These are phyloP conservation scores for Chaetura pelagica DNA, from an alignment of 2,113 vertebrate genomes.

Conservation along the genomic window DNA sequence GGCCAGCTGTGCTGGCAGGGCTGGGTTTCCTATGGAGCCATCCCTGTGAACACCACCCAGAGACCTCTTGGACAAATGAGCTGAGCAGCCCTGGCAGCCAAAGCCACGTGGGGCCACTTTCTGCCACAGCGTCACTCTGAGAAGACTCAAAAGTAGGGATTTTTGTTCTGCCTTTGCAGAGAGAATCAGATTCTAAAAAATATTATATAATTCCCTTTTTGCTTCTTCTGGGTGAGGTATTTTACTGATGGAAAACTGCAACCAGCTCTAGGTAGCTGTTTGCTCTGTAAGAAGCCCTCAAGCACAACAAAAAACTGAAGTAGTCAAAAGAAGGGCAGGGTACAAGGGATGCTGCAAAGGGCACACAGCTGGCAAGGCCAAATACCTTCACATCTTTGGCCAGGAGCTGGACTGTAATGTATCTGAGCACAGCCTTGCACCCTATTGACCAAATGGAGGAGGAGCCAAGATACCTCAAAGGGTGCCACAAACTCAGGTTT, in stretches of 20 bases:
- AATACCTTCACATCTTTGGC: not conserved
- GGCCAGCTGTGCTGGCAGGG: not conserved
- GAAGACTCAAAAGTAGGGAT: not conserved
- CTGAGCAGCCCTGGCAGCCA: not conserved
- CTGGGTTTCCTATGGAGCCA: not conserved
- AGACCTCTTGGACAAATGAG: not conserved
- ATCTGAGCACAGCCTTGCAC: not conserved
- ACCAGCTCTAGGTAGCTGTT: not conserved
- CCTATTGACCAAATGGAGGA: not conserved
- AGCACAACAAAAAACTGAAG: not conserved
- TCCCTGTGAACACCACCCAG: not conserved
- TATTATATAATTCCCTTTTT: not conserved
- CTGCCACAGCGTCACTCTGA: rapidly evolving
- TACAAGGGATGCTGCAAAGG: not conserved
- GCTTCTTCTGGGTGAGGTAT: not conserved
- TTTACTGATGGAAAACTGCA: not conserved
- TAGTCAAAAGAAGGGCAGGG: not conserved
- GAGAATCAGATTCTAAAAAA: not conserved
- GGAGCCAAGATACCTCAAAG: not conserved
- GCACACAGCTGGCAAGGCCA: not conserved
- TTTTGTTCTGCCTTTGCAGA: not conserved
- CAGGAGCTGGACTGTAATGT: not conserved
- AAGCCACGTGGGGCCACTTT: not conserved
- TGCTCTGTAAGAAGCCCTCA: not conserved
- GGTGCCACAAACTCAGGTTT: rapidly evolving